A percentile compares a stretch with the other conserved stretches of the same genome.
phyloP scores from a whole-genome alignment of 2,113 vertebrate genomes.

The Anthoscopus minutus region DNA sequence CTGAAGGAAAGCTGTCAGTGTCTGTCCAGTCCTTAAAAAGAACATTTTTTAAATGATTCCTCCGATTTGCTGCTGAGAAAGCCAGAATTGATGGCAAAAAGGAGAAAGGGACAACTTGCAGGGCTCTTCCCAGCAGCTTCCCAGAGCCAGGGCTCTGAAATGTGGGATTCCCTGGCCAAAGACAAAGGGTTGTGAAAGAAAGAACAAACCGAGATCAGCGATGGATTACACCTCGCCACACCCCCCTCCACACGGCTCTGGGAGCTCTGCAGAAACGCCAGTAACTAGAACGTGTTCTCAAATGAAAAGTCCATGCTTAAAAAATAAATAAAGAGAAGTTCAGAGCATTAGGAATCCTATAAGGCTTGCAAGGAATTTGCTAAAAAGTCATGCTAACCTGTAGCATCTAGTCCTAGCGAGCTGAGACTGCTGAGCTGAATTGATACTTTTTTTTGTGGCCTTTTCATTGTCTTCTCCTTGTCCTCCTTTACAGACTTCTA shows the following conservation, averaged over 20 bases:
- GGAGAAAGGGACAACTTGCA: background rate
- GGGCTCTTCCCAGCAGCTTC: slow-evolving; percentile 42
- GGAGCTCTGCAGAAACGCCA: slow-evolving; percentile 60
- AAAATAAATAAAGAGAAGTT: slow-evolving; percentile 80
- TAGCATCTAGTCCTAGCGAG: slow-evolving; percentile 75
- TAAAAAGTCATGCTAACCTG: slow-evolving; percentile 79
- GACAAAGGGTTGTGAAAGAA: slow-evolving; percentile 57
- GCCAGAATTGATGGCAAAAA: background rate
- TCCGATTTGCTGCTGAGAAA: background rate
- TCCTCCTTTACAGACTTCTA: slow-evolving; percentile 77
- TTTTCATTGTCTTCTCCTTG: slow-evolving; percentile 53
- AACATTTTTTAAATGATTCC: background rate
- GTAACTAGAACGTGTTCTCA: slow-evolving; percentile 63
- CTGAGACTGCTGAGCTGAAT: slow-evolving; percentile 54
- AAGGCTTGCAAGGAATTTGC: slow-evolving; percentile 72
- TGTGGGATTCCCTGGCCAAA: slow-evolving; percentile 3
- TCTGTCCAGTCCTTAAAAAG: background rate
- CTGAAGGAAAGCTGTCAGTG: background rate
- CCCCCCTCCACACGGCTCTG: slow-evolving; percentile 46
- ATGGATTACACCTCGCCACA: slow-evolving; percentile 50
- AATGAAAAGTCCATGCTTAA: slow-evolving; percentile 74
- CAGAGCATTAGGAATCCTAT: slow-evolving; percentile 69
- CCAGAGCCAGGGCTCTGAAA: slow-evolving; percentile 41
- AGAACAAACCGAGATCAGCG: background rate
- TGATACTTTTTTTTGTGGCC: slow-evolving; percentile 60